phyloP scores from a whole-genome alignment of 1,140 invertebrate species.

The Procambarus virginalis region DNA sequence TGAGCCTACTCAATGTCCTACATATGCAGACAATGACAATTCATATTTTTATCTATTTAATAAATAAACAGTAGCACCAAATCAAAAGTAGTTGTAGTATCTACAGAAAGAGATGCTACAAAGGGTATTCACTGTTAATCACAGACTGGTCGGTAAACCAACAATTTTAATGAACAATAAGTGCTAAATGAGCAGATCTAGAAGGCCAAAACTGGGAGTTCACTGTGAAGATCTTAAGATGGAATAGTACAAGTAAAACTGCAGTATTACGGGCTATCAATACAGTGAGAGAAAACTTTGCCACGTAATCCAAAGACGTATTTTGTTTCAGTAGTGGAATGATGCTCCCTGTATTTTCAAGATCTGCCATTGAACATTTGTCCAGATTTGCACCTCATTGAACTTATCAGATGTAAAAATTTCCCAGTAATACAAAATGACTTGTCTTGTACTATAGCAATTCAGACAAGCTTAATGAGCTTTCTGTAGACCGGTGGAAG shows the following conservation, averaged over 20 bases:
- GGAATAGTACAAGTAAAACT: neutral
- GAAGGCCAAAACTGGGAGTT: neutral
- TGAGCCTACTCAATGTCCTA: slow-evolving; percentile 15
- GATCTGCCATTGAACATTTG: slow-evolving; percentile 19
- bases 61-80: slow-evolving; percentile 55
- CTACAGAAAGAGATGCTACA: slow-evolving; percentile 35
- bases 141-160: slow-evolving; percentile 28
- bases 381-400: slow-evolving; percentile 8
- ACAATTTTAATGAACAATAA: neutral
- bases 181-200: neutral
- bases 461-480: neutral
- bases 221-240: neutral
- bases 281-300: neutral
- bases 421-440: neutral
- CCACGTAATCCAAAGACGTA: neutral
- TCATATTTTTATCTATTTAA: slow-evolving; percentile 34
- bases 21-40: slow-evolving; percentile 2
- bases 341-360: slow-evolving; percentile 2
- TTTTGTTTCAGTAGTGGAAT: neutral
- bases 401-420: neutral
- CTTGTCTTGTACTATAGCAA: neutral
- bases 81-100: slow-evolving; percentile 25
- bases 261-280: neutral
- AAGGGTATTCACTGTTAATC: slow-evolving; percentile 25
- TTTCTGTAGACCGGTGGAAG: neutral